Evolutionary conservation across 1,140 invertebrate genomes (phyloP).

Genomic region (Campodea augens): DNA sequence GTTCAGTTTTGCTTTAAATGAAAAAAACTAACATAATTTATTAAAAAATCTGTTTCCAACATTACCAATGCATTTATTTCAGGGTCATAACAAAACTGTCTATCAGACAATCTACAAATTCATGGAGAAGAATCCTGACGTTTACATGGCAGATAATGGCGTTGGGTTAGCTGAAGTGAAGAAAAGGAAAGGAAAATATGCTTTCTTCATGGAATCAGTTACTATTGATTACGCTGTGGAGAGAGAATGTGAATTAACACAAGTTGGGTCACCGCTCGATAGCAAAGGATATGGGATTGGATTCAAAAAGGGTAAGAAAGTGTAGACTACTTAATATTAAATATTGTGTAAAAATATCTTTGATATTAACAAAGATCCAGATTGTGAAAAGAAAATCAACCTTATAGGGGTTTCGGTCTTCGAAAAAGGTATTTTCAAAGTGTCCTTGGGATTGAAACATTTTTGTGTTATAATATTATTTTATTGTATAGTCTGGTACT

Average conservation of each 20-base stretch:
- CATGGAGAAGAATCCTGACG: slow-evolving; percentile 43
- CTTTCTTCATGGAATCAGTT: slow-evolving; percentile 84
- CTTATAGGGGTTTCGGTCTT: too few species aligned
- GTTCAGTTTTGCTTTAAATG: slow-evolving; percentile 77
- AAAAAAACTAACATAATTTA: slow-evolving; percentile 63
- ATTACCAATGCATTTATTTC: slow-evolving; percentile 20
- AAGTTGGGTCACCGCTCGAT: slow-evolving; percentile 73
- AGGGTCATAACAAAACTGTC: slow-evolving; percentile 44
- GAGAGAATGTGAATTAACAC: slow-evolving; percentile 72
- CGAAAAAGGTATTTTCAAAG: not conserved
- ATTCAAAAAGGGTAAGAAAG: slow-evolving; percentile 66
- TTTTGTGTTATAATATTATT: slow-evolving; percentile 16
- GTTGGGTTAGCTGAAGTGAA: slow-evolving; percentile 44
- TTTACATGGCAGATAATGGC: slow-evolving; percentile 44
- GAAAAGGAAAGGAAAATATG: slow-evolving; percentile 59
- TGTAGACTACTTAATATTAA: too few species aligned
- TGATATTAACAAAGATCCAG: too few species aligned
- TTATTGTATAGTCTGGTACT: not conserved
- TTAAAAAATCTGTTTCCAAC: slow-evolving; percentile 44
- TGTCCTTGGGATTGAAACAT: slow-evolving; percentile 16
- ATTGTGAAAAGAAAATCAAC: too few species aligned
- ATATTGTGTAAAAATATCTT: too few species aligned
- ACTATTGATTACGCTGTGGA: slow-evolving; percentile 82
- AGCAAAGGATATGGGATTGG: slow-evolving; percentile 86
- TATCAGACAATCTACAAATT: slow-evolving; percentile 64